phyloP scores from a whole-genome alignment of 2,113 vertebrate genomes.

The Esox niger region DNA sequence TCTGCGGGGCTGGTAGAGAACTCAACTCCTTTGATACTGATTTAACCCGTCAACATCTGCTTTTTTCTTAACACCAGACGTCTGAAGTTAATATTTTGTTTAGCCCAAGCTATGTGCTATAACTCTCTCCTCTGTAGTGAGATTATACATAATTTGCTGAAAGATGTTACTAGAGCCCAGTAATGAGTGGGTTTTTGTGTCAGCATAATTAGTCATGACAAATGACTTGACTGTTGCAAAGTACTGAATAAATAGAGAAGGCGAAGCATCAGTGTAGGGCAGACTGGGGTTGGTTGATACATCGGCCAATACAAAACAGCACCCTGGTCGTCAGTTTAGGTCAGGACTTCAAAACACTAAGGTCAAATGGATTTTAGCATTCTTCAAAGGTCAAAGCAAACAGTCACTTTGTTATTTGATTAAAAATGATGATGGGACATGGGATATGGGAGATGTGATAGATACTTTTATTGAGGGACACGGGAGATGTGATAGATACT shows the following conservation, averaged over 20 bases:
- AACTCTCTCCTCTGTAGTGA: background rate
- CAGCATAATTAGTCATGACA: background rate
- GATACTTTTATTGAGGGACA: too few species aligned
- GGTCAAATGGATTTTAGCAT: too few species aligned
- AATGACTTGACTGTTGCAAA: background rate
- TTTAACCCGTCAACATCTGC: constrained; percentile 2
- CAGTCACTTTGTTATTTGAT: too few species aligned
- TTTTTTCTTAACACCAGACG: background rate
- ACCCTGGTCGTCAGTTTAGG: too few species aligned
- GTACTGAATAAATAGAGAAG: background rate
- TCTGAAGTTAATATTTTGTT: background rate
- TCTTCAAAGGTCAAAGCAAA: too few species aligned
- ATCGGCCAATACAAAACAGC: too few species aligned
- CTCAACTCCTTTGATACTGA: constrained; percentile 1
- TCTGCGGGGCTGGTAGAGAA: background rate
- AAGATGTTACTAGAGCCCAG: background rate
- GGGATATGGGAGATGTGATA: too few species aligned
- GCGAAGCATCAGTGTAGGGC: constrained; percentile 2
- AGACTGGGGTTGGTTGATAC: too few species aligned
- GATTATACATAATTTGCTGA: background rate
- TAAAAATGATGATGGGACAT: too few species aligned
- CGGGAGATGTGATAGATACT: too few species aligned
- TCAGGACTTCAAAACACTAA: too few species aligned
- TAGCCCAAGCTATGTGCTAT: background rate
- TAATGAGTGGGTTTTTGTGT: background rate